Conservation (phyloP, 2,888 invertebrate genomes). For the Agrochola circellaris region DNA sequence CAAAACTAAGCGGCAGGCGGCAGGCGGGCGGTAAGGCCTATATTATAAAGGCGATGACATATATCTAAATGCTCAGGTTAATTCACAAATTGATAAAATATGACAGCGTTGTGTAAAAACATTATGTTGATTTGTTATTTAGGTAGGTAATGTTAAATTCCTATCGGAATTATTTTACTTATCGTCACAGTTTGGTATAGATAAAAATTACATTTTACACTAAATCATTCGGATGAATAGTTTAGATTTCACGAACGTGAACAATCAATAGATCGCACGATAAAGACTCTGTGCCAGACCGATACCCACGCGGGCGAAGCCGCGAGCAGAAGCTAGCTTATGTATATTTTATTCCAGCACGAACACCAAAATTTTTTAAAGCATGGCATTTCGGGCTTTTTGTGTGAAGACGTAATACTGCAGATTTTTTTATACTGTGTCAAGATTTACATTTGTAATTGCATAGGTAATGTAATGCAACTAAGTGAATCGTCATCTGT, state of each 20-base stretch:
- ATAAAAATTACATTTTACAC: not conserved
- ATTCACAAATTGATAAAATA: not conserved
- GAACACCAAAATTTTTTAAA: not conserved
- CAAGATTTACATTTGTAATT: no score
- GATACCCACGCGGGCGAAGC: not conserved
- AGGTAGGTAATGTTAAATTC: not conserved
- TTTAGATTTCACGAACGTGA: not conserved
- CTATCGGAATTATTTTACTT: not conserved
- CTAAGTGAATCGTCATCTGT: no score
- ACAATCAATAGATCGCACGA: not conserved
- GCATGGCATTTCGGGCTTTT: not conserved
- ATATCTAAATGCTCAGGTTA: not conserved
- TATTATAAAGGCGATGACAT: not conserved
- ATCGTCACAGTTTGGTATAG: not conserved
- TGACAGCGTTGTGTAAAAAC: not conserved
- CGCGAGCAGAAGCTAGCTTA: not conserved
- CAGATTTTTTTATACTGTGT: not conserved
- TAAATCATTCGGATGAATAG: not conserved
- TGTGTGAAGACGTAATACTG: not conserved
- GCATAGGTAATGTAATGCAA: no score
- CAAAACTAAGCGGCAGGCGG: no score
- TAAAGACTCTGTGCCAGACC: not conserved
- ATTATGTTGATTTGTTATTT: no score
- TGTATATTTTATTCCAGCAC: not conserved
- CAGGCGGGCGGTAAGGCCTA: no score